Evolutionary conservation across 2,888 invertebrate genomes (phyloP).

Genomic region (Drosophila koepferae): DNA sequence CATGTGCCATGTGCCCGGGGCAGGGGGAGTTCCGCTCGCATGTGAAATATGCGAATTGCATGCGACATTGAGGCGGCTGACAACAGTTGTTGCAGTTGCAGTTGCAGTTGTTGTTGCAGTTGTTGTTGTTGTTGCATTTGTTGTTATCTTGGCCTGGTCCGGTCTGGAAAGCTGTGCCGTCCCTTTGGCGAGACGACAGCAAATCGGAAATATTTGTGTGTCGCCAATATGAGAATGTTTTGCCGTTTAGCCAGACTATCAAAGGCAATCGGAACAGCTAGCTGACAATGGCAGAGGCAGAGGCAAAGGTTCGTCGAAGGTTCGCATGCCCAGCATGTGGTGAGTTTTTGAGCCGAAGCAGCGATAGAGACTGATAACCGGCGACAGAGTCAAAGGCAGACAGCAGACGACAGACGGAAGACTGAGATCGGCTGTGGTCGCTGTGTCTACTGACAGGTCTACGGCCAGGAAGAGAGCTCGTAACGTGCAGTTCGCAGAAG

Average conservation of each 20-base stretch:
- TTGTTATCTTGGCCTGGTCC: slow-evolving; percentile 33
- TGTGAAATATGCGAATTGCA: slow-evolving; percentile 63
- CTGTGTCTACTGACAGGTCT: slow-evolving; percentile 33
- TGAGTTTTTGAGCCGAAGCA: slow-evolving; percentile 54
- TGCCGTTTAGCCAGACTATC: slow-evolving; percentile 56
- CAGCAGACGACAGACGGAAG: not conserved
- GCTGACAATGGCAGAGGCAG: slow-evolving; percentile 34
- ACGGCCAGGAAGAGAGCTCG: slow-evolving; percentile 36
- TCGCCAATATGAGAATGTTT: slow-evolving; percentile 71
- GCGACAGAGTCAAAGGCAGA: slow-evolving; percentile 30
- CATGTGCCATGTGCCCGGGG: slow-evolving; percentile 10
- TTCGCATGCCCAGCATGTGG: slow-evolving; percentile 74
- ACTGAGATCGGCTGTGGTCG: slow-evolving; percentile 49
- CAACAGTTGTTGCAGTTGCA: slow-evolving; percentile 13
- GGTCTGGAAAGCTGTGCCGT: slow-evolving; percentile 36
- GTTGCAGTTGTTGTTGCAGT: slow-evolving; percentile 12
- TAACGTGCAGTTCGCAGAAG: slow-evolving; percentile 75
- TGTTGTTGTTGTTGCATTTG: slow-evolving; percentile 12
- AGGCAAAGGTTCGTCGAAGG: slow-evolving; percentile 29
- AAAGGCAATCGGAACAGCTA: slow-evolving; percentile 53
- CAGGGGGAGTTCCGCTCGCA: slow-evolving; percentile 34
- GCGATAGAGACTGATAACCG: slow-evolving; percentile 78
- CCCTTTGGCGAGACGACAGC: slow-evolving; percentile 17
- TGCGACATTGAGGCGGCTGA: slow-evolving; percentile 41
- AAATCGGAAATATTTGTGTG: slow-evolving; percentile 76